A percentile compares a stretch with the other conserved stretches of the same genome.
Conservation (phyloP, 2,797 vertebrate species). For the Poeciliopsis gracilis region DNA sequence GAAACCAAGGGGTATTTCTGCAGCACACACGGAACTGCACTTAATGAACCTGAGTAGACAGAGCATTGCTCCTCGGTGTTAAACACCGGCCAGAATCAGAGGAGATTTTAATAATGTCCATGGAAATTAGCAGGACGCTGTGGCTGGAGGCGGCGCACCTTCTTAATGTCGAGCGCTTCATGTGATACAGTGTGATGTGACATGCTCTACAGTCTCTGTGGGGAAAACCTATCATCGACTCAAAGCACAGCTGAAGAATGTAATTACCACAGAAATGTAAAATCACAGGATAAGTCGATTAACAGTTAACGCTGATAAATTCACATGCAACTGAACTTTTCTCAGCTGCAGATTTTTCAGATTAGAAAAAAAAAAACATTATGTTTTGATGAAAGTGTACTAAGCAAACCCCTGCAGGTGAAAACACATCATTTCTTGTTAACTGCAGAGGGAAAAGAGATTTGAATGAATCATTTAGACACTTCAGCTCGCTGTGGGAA, state of each 20-base stretch:
- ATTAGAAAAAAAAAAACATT: conserved; percentile 9
- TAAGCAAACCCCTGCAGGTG: neutral
- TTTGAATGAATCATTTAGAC: neutral
- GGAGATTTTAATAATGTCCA: conserved; percentile 29
- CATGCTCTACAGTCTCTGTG: conserved; percentile 4
- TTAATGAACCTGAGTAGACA: conserved; percentile 45
- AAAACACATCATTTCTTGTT: neutral
- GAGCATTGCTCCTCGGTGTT: conserved; percentile 20
- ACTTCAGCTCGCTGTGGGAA: neutral
- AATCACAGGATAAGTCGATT: conserved; percentile 7
- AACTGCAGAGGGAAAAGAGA: neutral
- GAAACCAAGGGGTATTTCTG: conserved; percentile 50
- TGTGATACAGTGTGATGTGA: conserved; percentile 8
- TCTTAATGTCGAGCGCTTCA: conserved; percentile 12
- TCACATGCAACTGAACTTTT: neutral
- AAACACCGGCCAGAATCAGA: conserved; percentile 13
- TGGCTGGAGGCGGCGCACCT: conserved; percentile 15
- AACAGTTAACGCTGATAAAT: neutral
- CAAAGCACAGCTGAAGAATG: conserved; percentile 4
- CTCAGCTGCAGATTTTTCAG: conserved; percentile 8
- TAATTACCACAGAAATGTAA: conserved; percentile 2
- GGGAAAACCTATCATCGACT: conserved; percentile 1
- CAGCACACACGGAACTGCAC: conserved; percentile 11
- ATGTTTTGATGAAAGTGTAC: neutral
- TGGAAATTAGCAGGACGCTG: conserved; percentile 24